Conservation (phyloP, 2,888 invertebrate species). For the Busseola fusca region DNA sequence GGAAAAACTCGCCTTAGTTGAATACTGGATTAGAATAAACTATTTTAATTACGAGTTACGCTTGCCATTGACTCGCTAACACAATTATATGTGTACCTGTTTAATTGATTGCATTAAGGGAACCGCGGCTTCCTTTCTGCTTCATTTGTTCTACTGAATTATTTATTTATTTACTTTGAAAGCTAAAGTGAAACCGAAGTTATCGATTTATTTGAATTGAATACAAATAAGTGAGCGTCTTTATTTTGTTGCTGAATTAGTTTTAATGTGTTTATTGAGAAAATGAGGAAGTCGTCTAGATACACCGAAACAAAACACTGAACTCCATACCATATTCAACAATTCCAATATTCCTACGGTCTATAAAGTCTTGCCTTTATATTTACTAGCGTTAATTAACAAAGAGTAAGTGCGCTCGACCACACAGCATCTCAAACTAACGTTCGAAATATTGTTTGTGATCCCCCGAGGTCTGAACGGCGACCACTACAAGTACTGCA, state of each 20-base stretch:
- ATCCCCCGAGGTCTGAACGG: constrained; percentile 68
- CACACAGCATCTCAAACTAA: constrained; percentile 62
- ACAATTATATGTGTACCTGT: constrained; percentile 72
- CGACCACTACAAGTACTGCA: constrained; percentile 74
- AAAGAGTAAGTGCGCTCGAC: constrained; percentile 46
- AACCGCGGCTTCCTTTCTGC: constrained; percentile 63
- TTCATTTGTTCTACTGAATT: constrained; percentile 69
- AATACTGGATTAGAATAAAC: constrained; percentile 77
- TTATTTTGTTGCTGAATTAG: not conserved
- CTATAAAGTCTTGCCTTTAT: constrained; percentile 6
- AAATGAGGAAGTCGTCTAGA: not conserved
- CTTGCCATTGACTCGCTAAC: constrained; percentile 72
- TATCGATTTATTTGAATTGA: constrained; percentile 40
- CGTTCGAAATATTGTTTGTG: constrained; percentile 69
- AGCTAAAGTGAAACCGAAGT: constrained; percentile 25
- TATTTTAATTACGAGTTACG: constrained; percentile 81
- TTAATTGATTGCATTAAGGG: constrained; percentile 70
- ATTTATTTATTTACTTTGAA: constrained; percentile 62
- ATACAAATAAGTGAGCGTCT: not conserved
- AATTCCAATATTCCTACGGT: not conserved
- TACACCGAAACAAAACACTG: not conserved
- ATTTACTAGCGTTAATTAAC: constrained; percentile 44
- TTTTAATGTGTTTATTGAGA: not conserved
- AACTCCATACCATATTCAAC: not conserved
- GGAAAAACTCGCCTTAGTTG: constrained; percentile 78